Percentiles rank a stretch among this genome's conserved stretches.
phyloP scores from a whole-genome alignment of 2,797 vertebrate genomes.

The Schizopygopsis pylzovi region DNA sequence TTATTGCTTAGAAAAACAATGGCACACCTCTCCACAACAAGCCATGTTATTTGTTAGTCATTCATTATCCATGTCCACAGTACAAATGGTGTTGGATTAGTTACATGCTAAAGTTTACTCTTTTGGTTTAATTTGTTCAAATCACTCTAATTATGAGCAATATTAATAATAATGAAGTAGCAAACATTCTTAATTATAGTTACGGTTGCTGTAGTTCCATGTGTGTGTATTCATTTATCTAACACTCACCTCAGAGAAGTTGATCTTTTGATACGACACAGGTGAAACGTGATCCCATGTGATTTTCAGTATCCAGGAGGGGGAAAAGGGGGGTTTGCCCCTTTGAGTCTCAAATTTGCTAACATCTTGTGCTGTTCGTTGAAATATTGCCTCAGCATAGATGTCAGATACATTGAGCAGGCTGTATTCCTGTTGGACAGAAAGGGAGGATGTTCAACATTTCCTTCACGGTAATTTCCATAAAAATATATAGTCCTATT shows the following conservation, averaged over 20 bases:
- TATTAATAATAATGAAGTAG: neutral
- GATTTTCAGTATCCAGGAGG: slow-evolving; percentile 83
- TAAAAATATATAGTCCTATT: neutral
- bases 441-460: slow-evolving; percentile 7
- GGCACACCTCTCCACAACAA: neutral
- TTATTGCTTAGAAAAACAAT: neutral
- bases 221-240: neutral
- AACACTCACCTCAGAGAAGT: slow-evolving; percentile 76
- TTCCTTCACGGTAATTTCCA: neutral
- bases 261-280: slow-evolving; percentile 78
- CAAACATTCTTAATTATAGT: neutral
- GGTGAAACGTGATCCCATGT: slow-evolving; percentile 83
- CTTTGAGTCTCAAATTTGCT: slow-evolving; percentile 71
- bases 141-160: neutral
- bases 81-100: neutral
- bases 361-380: slow-evolving; percentile 78
- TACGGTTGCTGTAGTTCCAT: neutral
- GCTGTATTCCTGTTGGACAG: slow-evolving; percentile 73
- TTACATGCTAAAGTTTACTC: neutral
- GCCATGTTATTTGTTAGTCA: too few species aligned
- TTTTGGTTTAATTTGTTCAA: neutral
- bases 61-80: neutral
- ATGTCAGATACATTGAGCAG: slow-evolving; percentile 70
- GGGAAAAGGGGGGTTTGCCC: slow-evolving; percentile 70
- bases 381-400: slow-evolving; percentile 80